Base-by-base conservation (phyloP, 2,113 vertebrate species). In the Heliornis fulica region DNA sequence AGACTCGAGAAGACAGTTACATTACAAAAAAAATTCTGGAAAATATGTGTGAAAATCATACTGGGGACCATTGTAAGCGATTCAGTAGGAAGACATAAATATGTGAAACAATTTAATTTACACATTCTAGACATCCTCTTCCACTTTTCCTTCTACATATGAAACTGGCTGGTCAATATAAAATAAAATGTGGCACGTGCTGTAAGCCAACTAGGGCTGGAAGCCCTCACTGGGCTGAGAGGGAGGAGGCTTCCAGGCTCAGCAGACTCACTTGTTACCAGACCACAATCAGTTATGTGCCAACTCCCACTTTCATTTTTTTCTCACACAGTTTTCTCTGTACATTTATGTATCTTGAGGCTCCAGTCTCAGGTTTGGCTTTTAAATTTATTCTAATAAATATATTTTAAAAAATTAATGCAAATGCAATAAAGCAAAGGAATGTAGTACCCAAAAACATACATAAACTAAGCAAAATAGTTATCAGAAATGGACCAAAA, bases 181-280 rank as follows among this genome's bases (percentile, higher is more conserved):
- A 87, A 86, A 68, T 41, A 60, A 38, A 66, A 29, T 0, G 0
- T 1, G 4, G 28, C 45, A 50, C n/a, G 18, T 2, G 1, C 8
- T 46, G 8, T n/a, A 51, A 87, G 59, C 69, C 53, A 72, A 60
- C n/a, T n/a, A n/a, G n/a, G 71, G 66, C 28, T 51, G 41, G 41
- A 78, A 77, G 31, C 22, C 34, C 20, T n/a, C 36, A 29, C 11
- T 40, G 46, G 45, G 22, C 13, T 13, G n/a, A 32, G 51, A 64
- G 80, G 64, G 29, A 83, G 10, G 28, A 50, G 31, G 63, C 12
- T 53, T 95, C 40, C 59, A 78, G 36, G 41, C 41, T 83, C 19
- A 31, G 20, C 38, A 87, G n/a, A 70, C 31, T 40, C 48, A 70
- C 32, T 86, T 46, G 50, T 3, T 83, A 45, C 75, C 5, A 38